These are phyloP conservation scores for Lepidostoma basale DNA, from an alignment of 1,140 invertebrate genomes.

Conservation along the genomic window DNA sequence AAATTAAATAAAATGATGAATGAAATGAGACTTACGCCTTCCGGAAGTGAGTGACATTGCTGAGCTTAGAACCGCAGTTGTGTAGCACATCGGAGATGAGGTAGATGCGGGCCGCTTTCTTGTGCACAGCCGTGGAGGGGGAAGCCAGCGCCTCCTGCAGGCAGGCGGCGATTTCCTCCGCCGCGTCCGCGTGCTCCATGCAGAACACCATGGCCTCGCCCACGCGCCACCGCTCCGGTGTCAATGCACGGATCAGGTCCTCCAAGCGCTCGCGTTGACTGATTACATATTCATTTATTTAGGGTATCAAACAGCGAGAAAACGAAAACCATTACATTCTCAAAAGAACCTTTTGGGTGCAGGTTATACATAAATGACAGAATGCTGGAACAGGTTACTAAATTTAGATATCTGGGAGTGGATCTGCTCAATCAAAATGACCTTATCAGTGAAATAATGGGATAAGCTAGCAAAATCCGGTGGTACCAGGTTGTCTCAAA, in stretches of 20 bases:
- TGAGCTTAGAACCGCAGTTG: conserved; percentile 94
- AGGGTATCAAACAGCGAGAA: no score
- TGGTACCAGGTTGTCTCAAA: no score
- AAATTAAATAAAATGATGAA: no score
- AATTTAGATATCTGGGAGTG: no score
- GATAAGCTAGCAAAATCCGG: no score
- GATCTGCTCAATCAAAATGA: no score
- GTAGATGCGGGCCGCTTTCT: conserved; percentile 94
- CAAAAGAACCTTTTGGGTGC: no score
- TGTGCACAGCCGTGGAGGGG: conserved; percentile 78
- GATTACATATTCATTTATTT: conserved; percentile 2
- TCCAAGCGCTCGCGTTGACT: conserved; percentile 92
- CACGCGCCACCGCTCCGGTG: conserved; percentile 83
- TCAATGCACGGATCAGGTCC: conserved; percentile 86
- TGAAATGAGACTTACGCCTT: conserved; percentile 70
- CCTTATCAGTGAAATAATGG: no score
- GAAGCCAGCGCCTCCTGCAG: conserved; percentile 85
- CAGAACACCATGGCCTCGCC: conserved; percentile 98
- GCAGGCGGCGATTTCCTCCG: conserved; percentile 94
- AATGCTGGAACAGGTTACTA: no score
- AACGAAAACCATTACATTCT: no score
- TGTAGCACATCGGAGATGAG: conserved; percentile 96
- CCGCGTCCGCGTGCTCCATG: conserved; percentile 96
- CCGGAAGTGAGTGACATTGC: conserved; percentile 96
- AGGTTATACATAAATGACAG: no score